Conservation (phyloP, 2,888 invertebrate genomes). For the Drosophila quinaria region DNA sequence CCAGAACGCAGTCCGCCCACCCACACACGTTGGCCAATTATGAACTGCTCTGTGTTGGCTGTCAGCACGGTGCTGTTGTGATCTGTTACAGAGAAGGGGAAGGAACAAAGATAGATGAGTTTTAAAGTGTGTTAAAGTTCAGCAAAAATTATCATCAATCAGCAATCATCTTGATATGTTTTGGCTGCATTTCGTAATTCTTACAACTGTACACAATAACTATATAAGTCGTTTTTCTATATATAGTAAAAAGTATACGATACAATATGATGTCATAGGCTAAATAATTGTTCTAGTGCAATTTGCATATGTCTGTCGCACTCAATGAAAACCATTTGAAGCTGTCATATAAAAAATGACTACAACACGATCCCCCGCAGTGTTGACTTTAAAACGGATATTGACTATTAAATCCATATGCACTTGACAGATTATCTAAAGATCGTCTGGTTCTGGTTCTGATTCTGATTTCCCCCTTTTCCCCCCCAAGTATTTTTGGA, state of each 20-base stretch:
- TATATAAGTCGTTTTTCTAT: slow-evolving; percentile 30
- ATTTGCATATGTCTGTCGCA: slow-evolving; percentile 65
- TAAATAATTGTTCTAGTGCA: slow-evolving; percentile 46
- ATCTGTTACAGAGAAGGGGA: slow-evolving; percentile 84
- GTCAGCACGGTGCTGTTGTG: slow-evolving; percentile 94
- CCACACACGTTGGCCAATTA: slow-evolving; percentile 97
- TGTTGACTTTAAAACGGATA: slow-evolving; percentile 58
- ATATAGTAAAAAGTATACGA: slow-evolving; percentile 14
- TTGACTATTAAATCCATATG: slow-evolving; percentile 51
- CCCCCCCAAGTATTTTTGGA: not conserved
- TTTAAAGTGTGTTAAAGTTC: slow-evolving; percentile 21
- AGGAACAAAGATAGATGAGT: not conserved
- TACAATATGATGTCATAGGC: slow-evolving; percentile 68
- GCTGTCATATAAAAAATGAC: slow-evolving; percentile 59
- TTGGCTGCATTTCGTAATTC: slow-evolving; percentile 35
- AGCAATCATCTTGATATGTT: slow-evolving; percentile 33
- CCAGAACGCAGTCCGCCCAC: slow-evolving; percentile 97
- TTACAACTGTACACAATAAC: slow-evolving; percentile 25
- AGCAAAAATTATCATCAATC: slow-evolving; percentile 32
- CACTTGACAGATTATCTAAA: slow-evolving; percentile 37
- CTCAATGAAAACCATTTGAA: slow-evolving; percentile 64
- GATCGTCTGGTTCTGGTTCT: slow-evolving; percentile 1
- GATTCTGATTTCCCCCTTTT: slow-evolving; percentile 1
- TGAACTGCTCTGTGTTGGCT: slow-evolving; percentile 97
- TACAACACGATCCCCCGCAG: slow-evolving; percentile 62